Percentiles rank a stretch among this genome's conserved stretches.
These are phyloP conservation scores for Caenorhabditis elegans DNA, from an alignment of 1,140 invertebrate species.

Conservation along the genomic window WBcel235 BX284606.5:10462001-10462500, in stretches of 20 bases:
- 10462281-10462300: slow-evolving; percentile 49
- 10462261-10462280: slow-evolving; percentile 59
- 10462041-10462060: slow-evolving; percentile 61
- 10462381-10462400: slow-evolving; percentile 64
- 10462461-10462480: slow-evolving; percentile 41
- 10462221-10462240: slow-evolving; percentile 1
- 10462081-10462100: background rate
- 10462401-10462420: slow-evolving; percentile 62
- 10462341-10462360: slow-evolving; percentile 62
- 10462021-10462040: slow-evolving; percentile 62
- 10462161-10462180: slow-evolving; percentile 64
- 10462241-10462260: background rate
- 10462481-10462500: background rate
- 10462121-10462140: slow-evolving; percentile 39
- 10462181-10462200: slow-evolving; percentile 65
- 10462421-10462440: slow-evolving; percentile 48
- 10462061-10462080: slow-evolving; percentile 49
- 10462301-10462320: slow-evolving; percentile 53
- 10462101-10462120: too few relatives aligned
- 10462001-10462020: slow-evolving; percentile 57
- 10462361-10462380: slow-evolving; percentile 61
- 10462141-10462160: slow-evolving; percentile 64
- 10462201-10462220: slow-evolving; percentile 62
- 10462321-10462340: slow-evolving; percentile 57
- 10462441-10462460: background rate